Conservation (phyloP, 2,888 invertebrate genomes). For the Blomia tropicalis region DNA sequence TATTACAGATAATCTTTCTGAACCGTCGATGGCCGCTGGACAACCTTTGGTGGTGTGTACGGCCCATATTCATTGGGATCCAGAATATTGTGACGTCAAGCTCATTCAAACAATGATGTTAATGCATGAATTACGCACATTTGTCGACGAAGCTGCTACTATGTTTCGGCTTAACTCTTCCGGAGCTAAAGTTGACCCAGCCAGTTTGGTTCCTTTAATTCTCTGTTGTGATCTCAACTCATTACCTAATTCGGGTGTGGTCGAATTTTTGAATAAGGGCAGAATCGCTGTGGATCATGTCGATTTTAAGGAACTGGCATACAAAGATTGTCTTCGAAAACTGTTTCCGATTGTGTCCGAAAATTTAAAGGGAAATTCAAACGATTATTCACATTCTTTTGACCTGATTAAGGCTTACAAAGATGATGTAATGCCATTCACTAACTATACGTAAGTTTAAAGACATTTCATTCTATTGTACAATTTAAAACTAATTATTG, state of each 20-base stretch:
- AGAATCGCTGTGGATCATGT: slow-evolving; percentile 76
- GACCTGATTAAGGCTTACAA: slow-evolving; percentile 86
- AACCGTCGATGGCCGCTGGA: slow-evolving; percentile 47
- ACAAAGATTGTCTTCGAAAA: slow-evolving; percentile 75
- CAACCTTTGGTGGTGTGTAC: slow-evolving; percentile 88
- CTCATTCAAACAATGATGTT: slow-evolving; percentile 98
- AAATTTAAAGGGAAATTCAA: slow-evolving; percentile 23
- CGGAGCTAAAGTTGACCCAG: slow-evolving; percentile 31
- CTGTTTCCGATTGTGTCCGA: slow-evolving; percentile 43
- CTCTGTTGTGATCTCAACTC: slow-evolving; percentile 98
- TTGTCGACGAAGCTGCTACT: slow-evolving; percentile 68
- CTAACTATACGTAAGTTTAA: slow-evolving; percentile 78
- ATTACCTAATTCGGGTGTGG: slow-evolving; percentile 88
- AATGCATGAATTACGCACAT: slow-evolving; percentile 74
- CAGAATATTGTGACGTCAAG: slow-evolving; percentile 97
- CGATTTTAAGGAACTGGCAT: slow-evolving; percentile 89
- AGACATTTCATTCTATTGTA: background rate
- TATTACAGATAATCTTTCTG: background rate
- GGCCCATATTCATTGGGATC: slow-evolving; percentile 99
- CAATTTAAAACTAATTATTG: background rate
- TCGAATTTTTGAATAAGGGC: slow-evolving; percentile 82
- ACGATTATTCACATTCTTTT: slow-evolving; percentile 74
- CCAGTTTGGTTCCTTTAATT: slow-evolving; percentile 64
- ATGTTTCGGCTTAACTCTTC: slow-evolving; percentile 49
- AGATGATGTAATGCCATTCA: slow-evolving; percentile 88